These are phyloP conservation scores for Chloroclysta siterata DNA, from an alignment of 2,888 invertebrate genomes.

Conservation along the genomic window DNA sequence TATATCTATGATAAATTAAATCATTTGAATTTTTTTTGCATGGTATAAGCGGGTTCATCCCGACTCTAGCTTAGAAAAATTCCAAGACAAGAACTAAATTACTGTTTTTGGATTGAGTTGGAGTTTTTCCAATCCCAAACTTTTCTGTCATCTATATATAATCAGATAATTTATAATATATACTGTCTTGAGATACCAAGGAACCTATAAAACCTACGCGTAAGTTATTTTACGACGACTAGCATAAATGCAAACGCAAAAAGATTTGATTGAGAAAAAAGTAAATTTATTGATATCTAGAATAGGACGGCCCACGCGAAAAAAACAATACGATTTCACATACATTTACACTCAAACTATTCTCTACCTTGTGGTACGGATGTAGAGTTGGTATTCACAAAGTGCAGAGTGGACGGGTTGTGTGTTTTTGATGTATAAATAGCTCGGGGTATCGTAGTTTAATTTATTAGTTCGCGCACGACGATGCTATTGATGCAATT, in stretches of 20 bases:
- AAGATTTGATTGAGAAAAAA: conserved; percentile 38
- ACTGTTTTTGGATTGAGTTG: too few species aligned
- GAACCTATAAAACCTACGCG: conserved; percentile 26
- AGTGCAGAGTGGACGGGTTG: conserved; percentile 11
- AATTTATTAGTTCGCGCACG: conserved; percentile 41
- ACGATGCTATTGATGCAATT: conserved; percentile 47
- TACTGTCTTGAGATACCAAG: conserved; percentile 10
- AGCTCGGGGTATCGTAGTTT: conserved; percentile 36
- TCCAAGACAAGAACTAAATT: too few species aligned
- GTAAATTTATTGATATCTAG: conserved; percentile 41
- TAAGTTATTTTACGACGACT: conserved; percentile 36
- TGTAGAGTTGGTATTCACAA: conserved; percentile 16
- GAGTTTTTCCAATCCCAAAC: too few species aligned
- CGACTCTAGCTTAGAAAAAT: too few species aligned
- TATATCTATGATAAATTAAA: too few species aligned
- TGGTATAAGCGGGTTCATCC: too few species aligned
- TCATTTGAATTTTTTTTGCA: too few species aligned
- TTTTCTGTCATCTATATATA: too few species aligned
- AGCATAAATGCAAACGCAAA: conserved; percentile 30
- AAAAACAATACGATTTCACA: conserved; percentile 25
- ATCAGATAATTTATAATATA: neutral
- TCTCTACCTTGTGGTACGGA: conserved; percentile 3
- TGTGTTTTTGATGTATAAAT: conserved; percentile 30
- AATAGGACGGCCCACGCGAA: conserved; percentile 40
- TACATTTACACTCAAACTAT: neutral